Conservation (phyloP, 2,888 invertebrate species). For the Synanthedon formicaeformis region DNA sequence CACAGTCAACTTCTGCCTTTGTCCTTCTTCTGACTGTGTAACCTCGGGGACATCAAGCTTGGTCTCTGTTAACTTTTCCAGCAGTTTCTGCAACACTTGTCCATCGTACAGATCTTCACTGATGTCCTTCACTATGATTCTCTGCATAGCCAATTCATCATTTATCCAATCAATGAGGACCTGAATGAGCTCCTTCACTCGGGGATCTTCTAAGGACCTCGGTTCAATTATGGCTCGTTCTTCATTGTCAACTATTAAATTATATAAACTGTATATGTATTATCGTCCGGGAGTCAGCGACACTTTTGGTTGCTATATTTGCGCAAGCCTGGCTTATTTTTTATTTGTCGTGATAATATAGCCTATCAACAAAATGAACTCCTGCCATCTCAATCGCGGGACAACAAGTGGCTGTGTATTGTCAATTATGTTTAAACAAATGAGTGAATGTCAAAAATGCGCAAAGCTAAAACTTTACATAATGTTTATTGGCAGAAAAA, state of each 20-base stretch:
- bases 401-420: too few relatives aligned
- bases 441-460: too few relatives aligned
- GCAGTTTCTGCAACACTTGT: constrained; percentile 79
- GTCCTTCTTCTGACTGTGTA: constrained; percentile 97
- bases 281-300: too few relatives aligned
- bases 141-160: constrained; percentile 94
- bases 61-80: constrained; percentile 87
- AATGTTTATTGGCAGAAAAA: too few relatives aligned
- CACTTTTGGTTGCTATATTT: too few relatives aligned
- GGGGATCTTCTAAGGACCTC: constrained; percentile 86
- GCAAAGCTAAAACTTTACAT: too few relatives aligned
- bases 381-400: too few relatives aligned
- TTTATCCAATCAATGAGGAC: constrained; percentile 98
- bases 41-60: constrained; percentile 98
- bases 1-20: constrained; percentile 91
- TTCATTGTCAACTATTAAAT: constrained; percentile 88
- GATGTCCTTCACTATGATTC: constrained; percentile 97
- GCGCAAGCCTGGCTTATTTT: too few relatives aligned
- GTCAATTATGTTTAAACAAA: too few relatives aligned
- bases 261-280: neutral
- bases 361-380: too few relatives aligned
- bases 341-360: too few relatives aligned
- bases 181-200: constrained; percentile 84
- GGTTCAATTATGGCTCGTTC: constrained; percentile 96
- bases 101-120: constrained; percentile 98